A percentile compares a stretch with the other conserved stretches of the same genome.
These are phyloP conservation scores for Dryomyza anilis DNA, from an alignment of 2,888 invertebrate species.

Conservation along the genomic window DNA sequence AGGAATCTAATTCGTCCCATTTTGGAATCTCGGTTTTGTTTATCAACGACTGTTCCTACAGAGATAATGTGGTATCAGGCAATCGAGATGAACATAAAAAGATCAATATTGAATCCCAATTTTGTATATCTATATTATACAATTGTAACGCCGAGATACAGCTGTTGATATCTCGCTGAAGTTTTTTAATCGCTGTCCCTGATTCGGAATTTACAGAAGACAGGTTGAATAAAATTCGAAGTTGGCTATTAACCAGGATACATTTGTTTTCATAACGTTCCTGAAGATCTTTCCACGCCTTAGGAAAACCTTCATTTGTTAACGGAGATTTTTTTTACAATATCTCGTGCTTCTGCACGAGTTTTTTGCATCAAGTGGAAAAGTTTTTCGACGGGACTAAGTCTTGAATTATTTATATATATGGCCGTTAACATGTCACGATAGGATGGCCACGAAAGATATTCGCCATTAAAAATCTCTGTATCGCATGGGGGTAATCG, in stretches of 20 bases:
- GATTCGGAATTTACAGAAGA: neutral
- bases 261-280: neutral
- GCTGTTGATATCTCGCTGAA: neutral
- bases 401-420: neutral
- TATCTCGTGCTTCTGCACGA: neutral
- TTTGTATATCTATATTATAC: neutral
- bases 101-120: neutral
- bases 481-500: neutral
- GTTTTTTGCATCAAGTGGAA: conserved; percentile 2
- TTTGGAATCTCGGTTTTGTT: neutral
- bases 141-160: neutral
- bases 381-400: conserved; percentile 7
- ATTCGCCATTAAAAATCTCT: neutral
- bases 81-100: neutral
- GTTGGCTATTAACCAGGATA: neutral
- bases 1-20: neutral
- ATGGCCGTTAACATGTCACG: conserved; percentile 16
- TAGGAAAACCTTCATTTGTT: neutral
- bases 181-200: neutral
- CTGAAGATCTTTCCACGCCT: neutral
- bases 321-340: neutral
- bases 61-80: neutral
- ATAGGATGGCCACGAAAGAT: conserved; percentile 19
- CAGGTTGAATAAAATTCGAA: neutral
- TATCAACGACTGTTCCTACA: neutral